Evolutionary conservation across 2,797 vertebrate species (phyloP), one percentile per base, ranked within the genome.

Genomic region (Crax fasciolata): DNA sequence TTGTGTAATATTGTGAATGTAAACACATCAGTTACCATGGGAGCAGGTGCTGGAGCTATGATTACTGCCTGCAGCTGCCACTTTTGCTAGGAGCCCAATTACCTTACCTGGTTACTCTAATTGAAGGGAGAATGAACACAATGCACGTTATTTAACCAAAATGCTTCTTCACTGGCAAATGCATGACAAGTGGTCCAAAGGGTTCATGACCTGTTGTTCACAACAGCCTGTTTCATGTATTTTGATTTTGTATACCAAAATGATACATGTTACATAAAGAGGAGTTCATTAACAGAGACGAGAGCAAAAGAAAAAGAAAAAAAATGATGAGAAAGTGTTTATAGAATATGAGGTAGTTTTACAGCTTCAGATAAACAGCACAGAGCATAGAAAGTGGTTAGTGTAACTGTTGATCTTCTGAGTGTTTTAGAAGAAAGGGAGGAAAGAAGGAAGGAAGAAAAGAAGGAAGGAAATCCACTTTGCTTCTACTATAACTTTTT

Each of bases 21-120:
- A 97, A 98, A 97, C 97, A 97, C 61, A 65, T 89, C 93, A 63
- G 98, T 98, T 97, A 95, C 97, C 90, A 97, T 97, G 96, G 97
- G 52, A 98, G 89, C 97, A 74, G 70, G 66, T 88, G 84, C 93
- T 71, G 73, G 71, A 92, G 87, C 70, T 63, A 62, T 84, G 84
- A 97, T 94, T 96, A 95, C 89, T 96, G 96, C 96, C 95, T 96
- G 92, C 84, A 93, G 97, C 95, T 97, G 93, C 90, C 76, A 71
- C 86, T 63, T 94, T 97, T 97, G 68, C 80, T 76, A 70, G 94
- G 91, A 96, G 66, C 90, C 94, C 96, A 96, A 95, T 98, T 97
- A 97, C 91, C 89, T 95, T 94, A 89, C 91, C 95, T 95, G 87
- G 93, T 94, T 96, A 79, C 85, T 93, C 81, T 94, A 97, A 97